These are phyloP conservation scores for Remorina albescens DNA, from an alignment of 2,797 vertebrate genomes.

Conservation along the genomic window DNA sequence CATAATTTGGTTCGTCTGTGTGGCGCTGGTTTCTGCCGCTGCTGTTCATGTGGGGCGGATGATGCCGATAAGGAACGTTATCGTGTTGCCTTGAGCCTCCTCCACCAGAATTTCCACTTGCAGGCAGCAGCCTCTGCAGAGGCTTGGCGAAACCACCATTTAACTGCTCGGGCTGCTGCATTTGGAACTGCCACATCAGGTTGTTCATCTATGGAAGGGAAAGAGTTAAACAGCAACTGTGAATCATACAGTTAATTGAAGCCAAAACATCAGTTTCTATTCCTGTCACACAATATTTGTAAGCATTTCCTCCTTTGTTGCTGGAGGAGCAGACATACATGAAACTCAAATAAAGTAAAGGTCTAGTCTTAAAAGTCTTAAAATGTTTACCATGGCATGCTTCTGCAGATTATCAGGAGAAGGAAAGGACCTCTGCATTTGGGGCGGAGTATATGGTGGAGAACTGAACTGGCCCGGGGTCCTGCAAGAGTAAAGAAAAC, in stretches of 20 bases:
- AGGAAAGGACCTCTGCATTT: slow-evolving; percentile 83
- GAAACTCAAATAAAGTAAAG: neutral
- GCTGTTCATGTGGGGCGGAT: slow-evolving; percentile 78
- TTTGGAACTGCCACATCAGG: slow-evolving; percentile 84
- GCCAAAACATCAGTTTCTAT: neutral
- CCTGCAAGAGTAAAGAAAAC: slow-evolving; percentile 50
- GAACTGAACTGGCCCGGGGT: slow-evolving; percentile 65
- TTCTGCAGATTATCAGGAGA: slow-evolving; percentile 89
- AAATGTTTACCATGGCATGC: slow-evolving; percentile 86
- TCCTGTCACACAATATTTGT: neutral
- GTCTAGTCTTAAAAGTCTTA: neutral
- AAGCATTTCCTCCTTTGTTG: neutral
- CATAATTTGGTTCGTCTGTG: slow-evolving; percentile 62
- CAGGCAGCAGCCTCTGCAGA: slow-evolving; percentile 52
- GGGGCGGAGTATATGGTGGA: slow-evolving; percentile 71
- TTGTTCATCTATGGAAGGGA: slow-evolving; percentile 86
- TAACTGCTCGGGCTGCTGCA: slow-evolving; percentile 83
- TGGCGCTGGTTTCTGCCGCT: slow-evolving; percentile 82
- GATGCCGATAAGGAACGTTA: slow-evolving; percentile 63
- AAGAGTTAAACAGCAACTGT: neutral
- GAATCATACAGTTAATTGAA: neutral
- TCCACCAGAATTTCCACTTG: slow-evolving; percentile 32
- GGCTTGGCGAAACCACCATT: slow-evolving; percentile 61
- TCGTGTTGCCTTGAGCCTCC: slow-evolving; percentile 71
- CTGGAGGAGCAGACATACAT: neutral